A percentile compares a stretch with the other conserved stretches of the same genome.
Conservation (phyloP, 2,797 vertebrate genomes). For the Centroberyx gerrardi region DNA sequence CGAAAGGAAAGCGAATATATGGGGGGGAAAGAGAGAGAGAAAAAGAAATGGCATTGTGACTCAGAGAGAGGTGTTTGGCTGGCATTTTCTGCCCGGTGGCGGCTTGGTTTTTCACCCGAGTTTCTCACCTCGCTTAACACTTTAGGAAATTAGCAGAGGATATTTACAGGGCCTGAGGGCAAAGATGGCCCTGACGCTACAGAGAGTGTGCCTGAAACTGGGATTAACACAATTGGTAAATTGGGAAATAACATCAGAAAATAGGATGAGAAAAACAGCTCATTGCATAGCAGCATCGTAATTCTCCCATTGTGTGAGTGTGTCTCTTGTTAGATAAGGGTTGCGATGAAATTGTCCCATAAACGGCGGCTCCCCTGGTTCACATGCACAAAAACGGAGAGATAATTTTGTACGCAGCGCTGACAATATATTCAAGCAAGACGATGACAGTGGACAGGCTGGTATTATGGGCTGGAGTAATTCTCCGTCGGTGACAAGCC, state of each 20-base stretch:
- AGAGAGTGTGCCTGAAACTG: constrained; percentile 39
- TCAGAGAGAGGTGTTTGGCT: constrained; percentile 44
- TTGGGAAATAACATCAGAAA: constrained; percentile 27
- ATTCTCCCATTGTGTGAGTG: neutral
- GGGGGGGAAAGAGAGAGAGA: neutral
- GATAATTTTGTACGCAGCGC: constrained; percentile 12
- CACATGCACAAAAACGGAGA: neutral
- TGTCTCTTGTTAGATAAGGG: neutral
- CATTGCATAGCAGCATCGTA: constrained; percentile 2
- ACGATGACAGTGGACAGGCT: constrained; percentile 20
- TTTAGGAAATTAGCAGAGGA: constrained; percentile 58
- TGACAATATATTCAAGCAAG: constrained; percentile 12
- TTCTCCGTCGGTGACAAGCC: constrained; percentile 12
- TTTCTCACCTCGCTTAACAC: constrained; percentile 65
- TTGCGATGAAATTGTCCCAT: constrained; percentile 12
- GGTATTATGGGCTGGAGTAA: constrained; percentile 3
- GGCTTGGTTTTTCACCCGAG: constrained; percentile 48
- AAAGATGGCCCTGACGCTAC: constrained; percentile 13
- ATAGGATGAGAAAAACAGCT: constrained; percentile 5
- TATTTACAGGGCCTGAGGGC: neutral
- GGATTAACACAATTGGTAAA: constrained; percentile 28
- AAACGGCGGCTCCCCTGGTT: neutral
- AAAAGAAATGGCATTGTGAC: constrained; percentile 20
- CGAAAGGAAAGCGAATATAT: constrained; percentile 8
- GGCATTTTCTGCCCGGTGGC: constrained; percentile 46